phyloP scores from a whole-genome alignment of 2,113 vertebrate species.

The Caranx melampygus region DNA sequence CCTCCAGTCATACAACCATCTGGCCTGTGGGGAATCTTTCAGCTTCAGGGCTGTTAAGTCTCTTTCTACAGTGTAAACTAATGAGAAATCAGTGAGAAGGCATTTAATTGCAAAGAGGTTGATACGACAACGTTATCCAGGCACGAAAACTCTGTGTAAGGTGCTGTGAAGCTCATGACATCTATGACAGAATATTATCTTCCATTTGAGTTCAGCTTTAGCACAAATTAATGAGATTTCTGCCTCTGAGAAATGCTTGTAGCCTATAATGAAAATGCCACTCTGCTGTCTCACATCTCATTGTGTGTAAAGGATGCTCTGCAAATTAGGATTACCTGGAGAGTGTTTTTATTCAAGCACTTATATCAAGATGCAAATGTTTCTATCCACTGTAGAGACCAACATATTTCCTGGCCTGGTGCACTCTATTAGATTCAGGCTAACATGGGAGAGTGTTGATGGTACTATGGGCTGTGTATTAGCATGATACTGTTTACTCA shows the following conservation, averaged over 20 bases:
- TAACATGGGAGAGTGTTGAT: conserved; percentile 56
- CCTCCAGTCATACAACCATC: background rate
- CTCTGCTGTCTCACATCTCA: conserved; percentile 40
- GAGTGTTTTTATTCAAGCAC: conserved; percentile 13
- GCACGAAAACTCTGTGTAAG: background rate
- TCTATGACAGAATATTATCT: conserved; percentile 14
- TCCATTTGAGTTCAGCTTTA: conserved; percentile 2
- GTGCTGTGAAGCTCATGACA: background rate
- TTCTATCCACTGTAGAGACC: conserved; percentile 8
- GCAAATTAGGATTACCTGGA: conserved; percentile 1
- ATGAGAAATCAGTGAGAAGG: background rate
- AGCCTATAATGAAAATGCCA: conserved; percentile 23
- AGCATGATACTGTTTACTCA: conserved; percentile 76
- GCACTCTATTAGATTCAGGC: conserved; percentile 65
- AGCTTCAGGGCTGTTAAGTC: background rate
- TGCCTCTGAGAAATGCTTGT: conserved; percentile 25
- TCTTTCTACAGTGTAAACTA: conserved; percentile 1
- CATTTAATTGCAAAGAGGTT: background rate
- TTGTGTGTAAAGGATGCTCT: conserved; percentile 8
- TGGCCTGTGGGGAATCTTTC: background rate
- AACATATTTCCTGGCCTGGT: conserved; percentile 51
- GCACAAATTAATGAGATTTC: conserved; percentile 30
- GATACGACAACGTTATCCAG: background rate
- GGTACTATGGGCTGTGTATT: conserved; percentile 48
- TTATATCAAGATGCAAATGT: conserved; percentile 41